Base-by-base conservation (phyloP, 2,888 invertebrate species). In the Bimastos eiseni region DNA sequence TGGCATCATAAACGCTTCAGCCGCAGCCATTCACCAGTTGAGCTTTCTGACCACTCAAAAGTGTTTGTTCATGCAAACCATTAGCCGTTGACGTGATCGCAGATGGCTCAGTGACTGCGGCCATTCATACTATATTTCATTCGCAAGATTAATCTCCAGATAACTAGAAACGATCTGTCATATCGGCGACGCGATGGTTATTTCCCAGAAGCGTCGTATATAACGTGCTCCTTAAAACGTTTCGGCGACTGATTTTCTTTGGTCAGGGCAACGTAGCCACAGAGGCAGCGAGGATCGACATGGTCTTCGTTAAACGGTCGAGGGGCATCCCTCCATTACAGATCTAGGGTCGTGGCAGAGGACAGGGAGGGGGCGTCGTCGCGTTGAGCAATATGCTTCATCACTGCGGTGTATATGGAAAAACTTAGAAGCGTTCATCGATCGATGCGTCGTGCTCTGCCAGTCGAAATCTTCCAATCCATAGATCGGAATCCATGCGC, bases 101-200 rank as follows among this genome's bases (percentile, higher is more conserved):
- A 70, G 70, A 70, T 70, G 70, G 70, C 70, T 49, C 49, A 1
- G n/a, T 70, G 70, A 70, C 70, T 70, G 70, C 70, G 6, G n/a
- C n/a, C 70, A n/a, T n/a, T n/a, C 70, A 70, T 0, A 70, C 70
- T 11, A 70, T 70, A 70, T n/a, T n/a, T 70, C n/a, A 70, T 70
- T n/a, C n/a, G 70, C 70, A 70, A 70, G 70, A 70, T 70, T 70
- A 70, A 70, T 70, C 70, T 70, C 70, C 70, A 70, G 55, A 55
- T 55, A 55, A 55, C 55, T 55, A 3, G 55, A 55, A 55, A 30
- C n/a, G 70, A 70, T 70, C 70, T 30, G 70, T 70, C 70, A 70
- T 13, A 8, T n/a, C n/a, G 70, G n/a, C 70, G 70, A 70, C 70
- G 17, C n/a, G 70, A n/a, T 70, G 70, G 11, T 70, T 70, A 70